Conservation (phyloP, 2,888 invertebrate genomes). For the Andrena marginata region DNA sequence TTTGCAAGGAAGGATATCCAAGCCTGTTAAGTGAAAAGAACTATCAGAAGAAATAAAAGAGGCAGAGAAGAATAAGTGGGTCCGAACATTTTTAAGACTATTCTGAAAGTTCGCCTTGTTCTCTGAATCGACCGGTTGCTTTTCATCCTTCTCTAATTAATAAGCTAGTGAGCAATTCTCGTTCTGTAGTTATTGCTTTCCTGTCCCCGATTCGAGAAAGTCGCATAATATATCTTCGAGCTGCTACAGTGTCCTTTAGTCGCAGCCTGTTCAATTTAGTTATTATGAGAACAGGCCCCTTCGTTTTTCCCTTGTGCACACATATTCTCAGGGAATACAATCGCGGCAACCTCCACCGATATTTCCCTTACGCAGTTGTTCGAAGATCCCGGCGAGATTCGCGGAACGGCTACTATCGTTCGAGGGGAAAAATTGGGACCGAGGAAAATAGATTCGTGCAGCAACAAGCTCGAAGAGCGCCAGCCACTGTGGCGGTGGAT, state of each 20-base stretch:
- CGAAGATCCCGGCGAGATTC: background rate
- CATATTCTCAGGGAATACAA: background rate
- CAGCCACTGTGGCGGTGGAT: constrained; percentile 31
- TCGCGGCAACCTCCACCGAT: constrained; percentile 5
- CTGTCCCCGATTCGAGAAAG: background rate
- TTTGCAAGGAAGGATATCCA: constrained; percentile 4
- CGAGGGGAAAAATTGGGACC: background rate
- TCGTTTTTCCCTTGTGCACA: background rate
- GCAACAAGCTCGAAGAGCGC: constrained; percentile 44
- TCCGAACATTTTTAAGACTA: constrained; percentile 1
- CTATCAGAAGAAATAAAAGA: background rate
- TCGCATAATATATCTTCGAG: background rate
- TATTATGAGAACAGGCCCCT: background rate
- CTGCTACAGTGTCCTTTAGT: background rate
- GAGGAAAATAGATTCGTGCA: constrained; percentile 32
- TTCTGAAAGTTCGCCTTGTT: background rate
- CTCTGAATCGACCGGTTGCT: background rate
- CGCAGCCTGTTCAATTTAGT: background rate
- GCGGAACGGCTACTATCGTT: background rate
- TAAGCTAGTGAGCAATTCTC: background rate
- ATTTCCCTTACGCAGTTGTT: background rate
- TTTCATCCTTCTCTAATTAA: background rate
- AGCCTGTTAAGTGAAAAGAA: background rate
- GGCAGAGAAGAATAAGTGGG: constrained; percentile 10
- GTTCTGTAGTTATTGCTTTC: background rate